Evolutionary conservation across 23 tunicate species (phyloP), one percentile per base, ranked within the genome.

Genomic region (Ascidia mentula): DNA sequence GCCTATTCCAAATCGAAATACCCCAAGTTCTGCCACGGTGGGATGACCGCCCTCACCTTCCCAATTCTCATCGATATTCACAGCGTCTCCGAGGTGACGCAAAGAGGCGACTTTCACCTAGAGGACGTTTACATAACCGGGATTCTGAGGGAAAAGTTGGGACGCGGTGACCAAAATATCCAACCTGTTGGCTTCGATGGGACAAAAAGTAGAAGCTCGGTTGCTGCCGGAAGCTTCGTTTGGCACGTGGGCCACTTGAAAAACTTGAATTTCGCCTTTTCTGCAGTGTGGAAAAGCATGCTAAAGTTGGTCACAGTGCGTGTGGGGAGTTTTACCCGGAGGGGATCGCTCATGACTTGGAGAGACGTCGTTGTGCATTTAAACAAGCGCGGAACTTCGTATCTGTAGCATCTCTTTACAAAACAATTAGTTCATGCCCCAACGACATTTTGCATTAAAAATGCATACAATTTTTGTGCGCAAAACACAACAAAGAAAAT

Each of bases 1-100:
- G 40, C 85, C 0, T 90, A 90, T 46, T 39, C 89, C 0, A 36
- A 34, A n/a, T 17, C 72, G 20, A 40, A 5, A 9, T 90, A 79
- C 71, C 96, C 96, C 8, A 38, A 38, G 8, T 90, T 85, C 77
- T 90, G 96, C 72, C 88, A 90, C 79, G 96, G 96, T 26, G 96
- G 96, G 45, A 31, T 90, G 84, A 80, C 86, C 2, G 59, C 79
- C 32, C 34, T 85, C 32, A 38, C 96, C 1, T 76, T 31, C 45
- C 20, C 59, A 22, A 40, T 77, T 33, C 30, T 90, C 30, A 4
- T 28, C 28, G 86, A 80, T 15, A 85, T 90, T 69, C 85, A 80
- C 75, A 82, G 53, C n/a, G 69, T 90, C 61, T 60, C 89, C 0
- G 80, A 86, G 65, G 32, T 69, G 18, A 90, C 96, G 33, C 59